These are phyloP conservation scores for Tylochromis polylepis DNA, from an alignment of 2,113 vertebrate species.

Conservation along the genomic window DNA sequence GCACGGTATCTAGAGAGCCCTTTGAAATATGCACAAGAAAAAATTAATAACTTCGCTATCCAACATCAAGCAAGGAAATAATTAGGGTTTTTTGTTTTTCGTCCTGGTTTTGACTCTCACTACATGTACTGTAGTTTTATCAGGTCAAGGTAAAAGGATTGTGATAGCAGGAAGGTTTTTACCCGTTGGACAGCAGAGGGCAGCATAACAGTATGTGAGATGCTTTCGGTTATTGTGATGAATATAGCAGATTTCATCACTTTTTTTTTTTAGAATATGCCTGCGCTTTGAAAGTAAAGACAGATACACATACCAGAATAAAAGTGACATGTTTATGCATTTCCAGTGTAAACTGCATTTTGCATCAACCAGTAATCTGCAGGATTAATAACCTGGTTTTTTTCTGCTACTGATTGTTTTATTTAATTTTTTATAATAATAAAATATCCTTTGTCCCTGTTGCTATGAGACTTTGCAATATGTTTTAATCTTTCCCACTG, in stretches of 20 bases:
- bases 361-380: neutral
- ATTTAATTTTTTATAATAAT: neutral
- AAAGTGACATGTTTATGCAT: neutral
- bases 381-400: neutral
- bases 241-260: neutral
- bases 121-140: conserved; percentile 44
- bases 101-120: conserved; percentile 56
- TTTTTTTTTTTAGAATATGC: neutral
- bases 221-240: neutral
- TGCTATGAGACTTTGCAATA: neutral
- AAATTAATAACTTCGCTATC: conserved; percentile 59
- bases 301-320: neutral
- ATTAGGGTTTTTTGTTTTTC: conserved; percentile 41
- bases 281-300: neutral
- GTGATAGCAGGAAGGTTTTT: neutral
- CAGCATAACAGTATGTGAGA: conserved; percentile 1
- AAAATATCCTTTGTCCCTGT: neutral
- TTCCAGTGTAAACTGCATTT: neutral
- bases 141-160: conserved; percentile 62
- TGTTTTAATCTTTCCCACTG: neutral
- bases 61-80: conserved; percentile 66
- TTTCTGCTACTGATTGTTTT: accelerated
- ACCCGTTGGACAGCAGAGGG: conserved; percentile 44
- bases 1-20: conserved; percentile 61
- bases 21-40: conserved; percentile 67